A percentile compares a stretch with the other conserved stretches of the same genome.
phyloP scores from a whole-genome alignment of 1,140 invertebrate genomes.

The Zaprionus capensis region DNA sequence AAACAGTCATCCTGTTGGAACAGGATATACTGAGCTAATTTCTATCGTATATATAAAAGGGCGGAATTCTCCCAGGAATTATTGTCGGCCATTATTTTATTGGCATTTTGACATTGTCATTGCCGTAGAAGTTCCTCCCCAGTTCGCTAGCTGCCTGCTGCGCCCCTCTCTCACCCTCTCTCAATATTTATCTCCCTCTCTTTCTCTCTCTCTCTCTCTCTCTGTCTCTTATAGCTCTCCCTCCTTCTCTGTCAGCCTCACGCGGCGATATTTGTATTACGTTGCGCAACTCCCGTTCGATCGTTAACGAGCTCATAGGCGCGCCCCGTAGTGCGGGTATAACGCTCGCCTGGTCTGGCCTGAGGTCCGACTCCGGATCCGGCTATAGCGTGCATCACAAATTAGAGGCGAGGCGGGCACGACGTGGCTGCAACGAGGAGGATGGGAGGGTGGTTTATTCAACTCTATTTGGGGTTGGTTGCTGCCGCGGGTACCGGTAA shows the following conservation, averaged over 20 bases:
- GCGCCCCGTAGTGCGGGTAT: conserved; percentile 43
- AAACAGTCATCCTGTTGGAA: not conserved
- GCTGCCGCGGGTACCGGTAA: conserved; percentile 40
- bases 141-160: conserved; percentile 22
- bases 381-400: conserved; percentile 40
- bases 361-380: conserved; percentile 3
- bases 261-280: conserved; percentile 2
- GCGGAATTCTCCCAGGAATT: conserved; percentile 39
- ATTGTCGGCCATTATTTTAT: conserved; percentile 77
- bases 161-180: conserved; percentile 4
- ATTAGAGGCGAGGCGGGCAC: conserved; percentile 39
- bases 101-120: conserved; percentile 63
- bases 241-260: not conserved
- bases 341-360: conserved; percentile 9
- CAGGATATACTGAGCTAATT: not conserved
- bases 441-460: conserved; percentile 41
- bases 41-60: conserved; percentile 5
- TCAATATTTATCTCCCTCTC: not conserved
- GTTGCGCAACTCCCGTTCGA: not conserved
- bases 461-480: conserved; percentile 32
- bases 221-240: conserved; percentile 5
- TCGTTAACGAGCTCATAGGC: conserved; percentile 47
- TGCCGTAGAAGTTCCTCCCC: conserved; percentile 47
- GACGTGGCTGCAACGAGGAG: not conserved
- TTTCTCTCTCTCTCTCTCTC: conserved; percentile 7